Conservation (phyloP, 2,888 invertebrate genomes). For the Philaethria dido region DNA sequence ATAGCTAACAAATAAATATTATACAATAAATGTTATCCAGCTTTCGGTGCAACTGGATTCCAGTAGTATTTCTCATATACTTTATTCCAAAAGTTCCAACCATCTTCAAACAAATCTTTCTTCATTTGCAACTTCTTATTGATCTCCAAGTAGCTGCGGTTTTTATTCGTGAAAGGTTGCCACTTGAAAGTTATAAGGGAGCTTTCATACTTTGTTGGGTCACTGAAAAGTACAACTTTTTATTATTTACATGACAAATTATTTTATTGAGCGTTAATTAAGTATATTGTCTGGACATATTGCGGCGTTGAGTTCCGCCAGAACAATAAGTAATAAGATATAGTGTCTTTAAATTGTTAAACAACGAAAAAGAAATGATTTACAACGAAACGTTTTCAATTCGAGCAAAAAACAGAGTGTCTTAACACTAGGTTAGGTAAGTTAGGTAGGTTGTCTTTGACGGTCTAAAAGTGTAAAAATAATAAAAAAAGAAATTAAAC, state of each 20-base stretch:
- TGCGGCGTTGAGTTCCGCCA: too few relatives aligned
- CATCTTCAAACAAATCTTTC: constrained; percentile 58
- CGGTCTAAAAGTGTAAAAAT: too few relatives aligned
- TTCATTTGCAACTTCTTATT: constrained; percentile 57
- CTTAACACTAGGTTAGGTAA: too few relatives aligned
- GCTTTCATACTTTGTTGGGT: constrained; percentile 72
- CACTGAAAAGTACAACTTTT: constrained; percentile 55
- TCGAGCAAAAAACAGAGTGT: too few relatives aligned
- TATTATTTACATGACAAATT: neutral
- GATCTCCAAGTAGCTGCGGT: constrained; percentile 66
- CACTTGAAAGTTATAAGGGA: constrained; percentile 62
- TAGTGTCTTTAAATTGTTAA: too few relatives aligned
- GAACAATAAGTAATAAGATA: too few relatives aligned
- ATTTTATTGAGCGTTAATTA: too few relatives aligned
- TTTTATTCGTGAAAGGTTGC: constrained; percentile 59
- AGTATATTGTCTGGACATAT: too few relatives aligned
- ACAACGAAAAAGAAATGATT: too few relatives aligned
- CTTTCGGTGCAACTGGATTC: constrained; percentile 57
- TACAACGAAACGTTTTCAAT: too few relatives aligned
- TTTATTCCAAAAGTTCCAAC: constrained; percentile 66
- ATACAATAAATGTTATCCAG: neutral
- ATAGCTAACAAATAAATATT: neutral
- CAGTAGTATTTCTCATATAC: constrained; percentile 68
- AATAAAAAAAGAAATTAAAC: constrained; percentile 45
- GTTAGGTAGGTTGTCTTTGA: too few relatives aligned